Percentiles rank a stretch among this genome's conserved stretches.
These are phyloP conservation scores for Lasioglossum villosulum DNA, from an alignment of 2,888 invertebrate genomes.

Conservation along the genomic window DNA sequence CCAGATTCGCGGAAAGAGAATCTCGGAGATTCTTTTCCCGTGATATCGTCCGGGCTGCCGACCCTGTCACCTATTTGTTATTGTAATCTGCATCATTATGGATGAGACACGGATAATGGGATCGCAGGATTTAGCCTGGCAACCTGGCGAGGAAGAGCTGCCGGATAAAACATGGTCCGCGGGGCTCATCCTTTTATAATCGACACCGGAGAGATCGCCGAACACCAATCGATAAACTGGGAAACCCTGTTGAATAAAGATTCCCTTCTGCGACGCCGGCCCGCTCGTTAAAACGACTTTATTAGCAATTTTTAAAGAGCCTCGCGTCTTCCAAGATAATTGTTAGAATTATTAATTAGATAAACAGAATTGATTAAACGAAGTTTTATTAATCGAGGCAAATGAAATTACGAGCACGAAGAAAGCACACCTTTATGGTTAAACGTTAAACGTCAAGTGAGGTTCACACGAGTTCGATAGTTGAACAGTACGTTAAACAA, in stretches of 20 bases:
- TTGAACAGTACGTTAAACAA: no score
- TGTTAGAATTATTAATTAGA: no score
- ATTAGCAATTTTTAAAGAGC: neutral
- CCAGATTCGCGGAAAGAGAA: slow-evolving; percentile 41
- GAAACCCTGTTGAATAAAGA: neutral
- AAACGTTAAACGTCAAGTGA: no score
- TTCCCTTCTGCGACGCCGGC: neutral
- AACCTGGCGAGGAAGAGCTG: slow-evolving; percentile 49
- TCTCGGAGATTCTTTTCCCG: slow-evolving; percentile 59
- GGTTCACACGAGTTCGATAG: no score
- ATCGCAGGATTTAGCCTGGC: slow-evolving; percentile 74
- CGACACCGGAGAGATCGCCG: slow-evolving; percentile 44
- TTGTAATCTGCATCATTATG: slow-evolving; percentile 81
- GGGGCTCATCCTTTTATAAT: slow-evolving; percentile 46
- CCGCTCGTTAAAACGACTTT: neutral
- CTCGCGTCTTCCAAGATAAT: no score
- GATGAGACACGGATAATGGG: slow-evolving; percentile 79
- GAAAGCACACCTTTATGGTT: no score
- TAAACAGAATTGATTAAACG: no score
- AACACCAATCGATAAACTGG: slow-evolving; percentile 17
- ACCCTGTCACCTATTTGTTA: slow-evolving; percentile 79
- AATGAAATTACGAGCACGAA: no score
- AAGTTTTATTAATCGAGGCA: no score
- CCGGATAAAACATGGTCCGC: slow-evolving; percentile 53
- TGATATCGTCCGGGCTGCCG: slow-evolving; percentile 65